Percentiles rank a stretch among this genome's conserved stretches.
phyloP scores from a whole-genome alignment of 2,797 vertebrate genomes.

The Xenentodon cancila region DNA sequence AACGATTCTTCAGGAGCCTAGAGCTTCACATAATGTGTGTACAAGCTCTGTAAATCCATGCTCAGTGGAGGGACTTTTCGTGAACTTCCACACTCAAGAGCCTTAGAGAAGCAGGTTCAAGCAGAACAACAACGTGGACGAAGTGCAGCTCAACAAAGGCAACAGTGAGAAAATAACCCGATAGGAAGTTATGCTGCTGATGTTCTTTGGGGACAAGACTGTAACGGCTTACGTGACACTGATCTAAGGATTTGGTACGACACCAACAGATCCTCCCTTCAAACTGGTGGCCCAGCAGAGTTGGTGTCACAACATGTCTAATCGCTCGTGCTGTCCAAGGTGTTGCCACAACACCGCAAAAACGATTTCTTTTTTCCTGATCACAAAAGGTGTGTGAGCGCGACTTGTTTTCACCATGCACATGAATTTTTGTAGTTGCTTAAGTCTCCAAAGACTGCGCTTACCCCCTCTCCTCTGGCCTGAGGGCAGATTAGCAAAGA shows the following conservation, averaged over 20 bases:
- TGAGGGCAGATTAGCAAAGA: conserved; percentile 26
- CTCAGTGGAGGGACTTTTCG: neutral
- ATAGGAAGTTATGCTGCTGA: conserved; percentile 9
- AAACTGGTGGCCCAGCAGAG: conserved; percentile 8
- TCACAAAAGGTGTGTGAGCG: conserved; percentile 42
- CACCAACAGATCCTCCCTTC: conserved; percentile 26
- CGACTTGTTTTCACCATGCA: conserved; percentile 36
- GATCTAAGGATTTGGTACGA: conserved; percentile 41
- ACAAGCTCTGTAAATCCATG: conserved; percentile 13
- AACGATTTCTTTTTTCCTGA: conserved; percentile 21
- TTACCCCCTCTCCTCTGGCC: conserved; percentile 29
- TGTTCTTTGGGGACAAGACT: conserved; percentile 7
- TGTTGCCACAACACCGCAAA: conserved; percentile 15
- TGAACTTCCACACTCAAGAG: conserved; percentile 9
- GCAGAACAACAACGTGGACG: conserved; percentile 12
- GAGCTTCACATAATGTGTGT: neutral
- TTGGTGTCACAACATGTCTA: conserved; percentile 42
- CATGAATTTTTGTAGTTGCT: conserved; percentile 38
- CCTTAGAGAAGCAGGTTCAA: conserved; percentile 21
- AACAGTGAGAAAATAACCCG: neutral
- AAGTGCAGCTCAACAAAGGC: conserved; percentile 14
- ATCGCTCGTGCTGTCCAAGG: conserved; percentile 21
- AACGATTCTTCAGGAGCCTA: neutral
- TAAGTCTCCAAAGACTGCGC: conserved; percentile 17
- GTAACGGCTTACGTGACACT: neutral